These are phyloP conservation scores for Leuciscus waleckii DNA, from an alignment of 2,797 vertebrate genomes.

Conservation along the genomic window DNA sequence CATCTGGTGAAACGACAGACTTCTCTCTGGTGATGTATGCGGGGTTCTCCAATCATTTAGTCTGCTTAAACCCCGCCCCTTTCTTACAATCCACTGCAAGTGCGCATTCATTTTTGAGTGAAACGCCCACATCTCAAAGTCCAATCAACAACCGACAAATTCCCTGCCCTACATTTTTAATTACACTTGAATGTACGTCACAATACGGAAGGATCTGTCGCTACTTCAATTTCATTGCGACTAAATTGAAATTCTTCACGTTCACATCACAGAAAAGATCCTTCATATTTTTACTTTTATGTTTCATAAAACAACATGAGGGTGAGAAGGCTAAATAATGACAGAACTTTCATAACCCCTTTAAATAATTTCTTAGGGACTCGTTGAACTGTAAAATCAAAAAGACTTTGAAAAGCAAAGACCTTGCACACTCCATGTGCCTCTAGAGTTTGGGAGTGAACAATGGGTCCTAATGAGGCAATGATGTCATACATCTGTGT, in stretches of 20 bases:
- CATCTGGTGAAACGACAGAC: not conserved
- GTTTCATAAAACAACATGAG: not conserved
- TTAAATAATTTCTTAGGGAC: not conserved
- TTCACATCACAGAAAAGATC: not conserved
- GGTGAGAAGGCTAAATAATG: not conserved
- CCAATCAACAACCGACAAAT: not conserved
- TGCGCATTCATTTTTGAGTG: not conserved
- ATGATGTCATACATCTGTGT: slow-evolving; percentile 39
- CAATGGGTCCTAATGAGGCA: slow-evolving; percentile 12
- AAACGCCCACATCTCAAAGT: not conserved
- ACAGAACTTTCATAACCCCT: not conserved
- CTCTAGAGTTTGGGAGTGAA: not conserved
- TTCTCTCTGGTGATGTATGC: not conserved
- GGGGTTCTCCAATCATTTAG: not conserved
- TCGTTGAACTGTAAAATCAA: not conserved
- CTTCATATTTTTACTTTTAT: not conserved
- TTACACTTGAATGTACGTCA: not conserved
- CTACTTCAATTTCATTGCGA: not conserved
- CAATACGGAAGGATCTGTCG: not conserved
- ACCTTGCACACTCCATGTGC: not conserved
- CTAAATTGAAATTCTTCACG: too few species aligned
- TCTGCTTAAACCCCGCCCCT: not conserved
- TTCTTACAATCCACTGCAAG: not conserved
- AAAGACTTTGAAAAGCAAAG: not conserved
- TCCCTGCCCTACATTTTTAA: not conserved